Percentiles rank a stretch among this genome's conserved stretches.
Evolutionary conservation across 1,140 invertebrate genomes (phyloP).

Genomic region (Atta cephalotes): DNA sequence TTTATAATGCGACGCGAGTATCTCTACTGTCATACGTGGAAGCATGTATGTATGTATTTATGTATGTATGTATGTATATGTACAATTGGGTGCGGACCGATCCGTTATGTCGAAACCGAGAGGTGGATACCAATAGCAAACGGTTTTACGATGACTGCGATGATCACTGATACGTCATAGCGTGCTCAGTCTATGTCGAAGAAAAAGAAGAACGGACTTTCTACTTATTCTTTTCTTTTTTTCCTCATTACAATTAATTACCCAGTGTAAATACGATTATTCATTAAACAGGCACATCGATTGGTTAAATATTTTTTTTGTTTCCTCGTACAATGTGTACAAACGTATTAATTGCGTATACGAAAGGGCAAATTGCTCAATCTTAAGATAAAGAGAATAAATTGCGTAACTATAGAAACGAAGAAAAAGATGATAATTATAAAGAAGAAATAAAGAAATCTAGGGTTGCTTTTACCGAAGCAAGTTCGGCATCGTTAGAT

Average conservation of each 20-base stretch:
- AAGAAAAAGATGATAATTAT: slow-evolving; percentile 16
- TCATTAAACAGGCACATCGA: slow-evolving; percentile 85
- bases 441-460: slow-evolving; percentile 26
- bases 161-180: slow-evolving; percentile 48
- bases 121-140: slow-evolving; percentile 52
- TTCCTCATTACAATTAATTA: slow-evolving; percentile 56
- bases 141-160: slow-evolving; percentile 60
- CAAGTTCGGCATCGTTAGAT: slow-evolving; percentile 50
- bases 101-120: slow-evolving; percentile 42
- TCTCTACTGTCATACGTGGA: slow-evolving; percentile 63
- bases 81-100: slow-evolving; percentile 53
- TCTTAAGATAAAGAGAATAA: slow-evolving; percentile 36
- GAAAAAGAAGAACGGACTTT: slow-evolving; percentile 35
- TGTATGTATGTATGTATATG: slow-evolving; percentile 56
- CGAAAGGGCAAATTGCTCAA: slow-evolving; percentile 44
- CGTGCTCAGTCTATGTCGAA: slow-evolving; percentile 50
- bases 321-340: slow-evolving; percentile 37
- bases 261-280: slow-evolving; percentile 78
- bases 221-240: slow-evolving; percentile 46
- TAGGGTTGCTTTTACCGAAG: slow-evolving; percentile 32
- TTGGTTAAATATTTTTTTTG: slow-evolving; percentile 80
- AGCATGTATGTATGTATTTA: slow-evolving; percentile 67
- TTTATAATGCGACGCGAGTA: slow-evolving; percentile 49
- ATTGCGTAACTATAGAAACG: slow-evolving; percentile 14
- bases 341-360: slow-evolving; percentile 38